Percentiles rank a stretch among this genome's conserved stretches.
Conservation (phyloP, 64 coral and sea anemone species). For the Astreopora myriophthalma region DNA sequence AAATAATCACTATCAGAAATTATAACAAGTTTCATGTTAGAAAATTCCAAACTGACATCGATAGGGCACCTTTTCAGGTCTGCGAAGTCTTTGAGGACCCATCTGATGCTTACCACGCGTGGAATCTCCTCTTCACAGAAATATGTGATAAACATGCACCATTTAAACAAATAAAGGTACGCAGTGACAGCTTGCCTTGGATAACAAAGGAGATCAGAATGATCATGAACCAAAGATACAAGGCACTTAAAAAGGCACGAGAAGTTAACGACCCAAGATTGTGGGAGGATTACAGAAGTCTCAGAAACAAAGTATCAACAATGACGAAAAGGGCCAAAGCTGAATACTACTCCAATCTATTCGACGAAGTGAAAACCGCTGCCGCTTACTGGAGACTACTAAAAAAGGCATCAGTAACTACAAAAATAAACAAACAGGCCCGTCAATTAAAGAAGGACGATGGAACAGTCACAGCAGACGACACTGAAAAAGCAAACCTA, state of each 20-base stretch:
- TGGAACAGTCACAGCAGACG: constrained; percentile 4
- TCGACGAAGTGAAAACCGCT: not conserved
- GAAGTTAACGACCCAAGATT: not conserved
- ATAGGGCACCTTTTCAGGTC: not conserved
- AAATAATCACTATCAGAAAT: not conserved
- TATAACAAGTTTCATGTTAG: too few relatives aligned
- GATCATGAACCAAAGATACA: not conserved
- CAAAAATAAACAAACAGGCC: not conserved
- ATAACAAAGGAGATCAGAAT: constrained; percentile 9
- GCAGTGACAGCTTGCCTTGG: not conserved
- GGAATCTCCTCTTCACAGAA: constrained; percentile 10
- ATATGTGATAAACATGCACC: not conserved
- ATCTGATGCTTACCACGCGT: not conserved
- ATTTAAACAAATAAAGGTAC: constrained; percentile 5
- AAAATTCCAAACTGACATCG: not conserved
- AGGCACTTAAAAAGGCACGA: not conserved
- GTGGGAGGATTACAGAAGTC: not conserved
- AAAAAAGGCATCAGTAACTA: constrained; percentile 3
- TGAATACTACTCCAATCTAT: constrained; percentile 13
- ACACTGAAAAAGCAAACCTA: not conserved
- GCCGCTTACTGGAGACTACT: constrained; percentile 8
- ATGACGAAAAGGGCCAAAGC: constrained; percentile 10
- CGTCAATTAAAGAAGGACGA: too few relatives aligned
- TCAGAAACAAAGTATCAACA: constrained; percentile 21
- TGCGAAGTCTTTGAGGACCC: not conserved